Evolutionary conservation across 2,797 vertebrate genomes (phyloP).

Genomic region (Pangasius larnaudii): DNA sequence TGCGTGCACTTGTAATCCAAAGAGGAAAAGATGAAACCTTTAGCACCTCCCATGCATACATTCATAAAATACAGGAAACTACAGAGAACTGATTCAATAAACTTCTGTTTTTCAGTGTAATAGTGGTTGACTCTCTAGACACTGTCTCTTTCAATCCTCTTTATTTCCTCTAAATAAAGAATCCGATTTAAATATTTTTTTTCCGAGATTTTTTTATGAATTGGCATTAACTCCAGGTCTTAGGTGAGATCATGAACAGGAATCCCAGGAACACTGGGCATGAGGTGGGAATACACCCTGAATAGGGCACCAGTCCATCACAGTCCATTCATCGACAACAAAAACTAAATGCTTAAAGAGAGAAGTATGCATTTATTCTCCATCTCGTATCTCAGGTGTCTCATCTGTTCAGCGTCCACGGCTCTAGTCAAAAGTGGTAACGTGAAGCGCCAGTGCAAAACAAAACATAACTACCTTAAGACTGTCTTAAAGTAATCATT

Average conservation of each 20-base stretch:
- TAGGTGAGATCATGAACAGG: neutral
- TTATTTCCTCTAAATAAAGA: no score
- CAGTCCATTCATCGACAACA: neutral
- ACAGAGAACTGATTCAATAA: neutral
- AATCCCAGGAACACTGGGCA: neutral
- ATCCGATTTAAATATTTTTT: neutral
- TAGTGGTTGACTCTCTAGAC: neutral
- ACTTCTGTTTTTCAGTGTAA: neutral
- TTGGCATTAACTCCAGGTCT: neutral
- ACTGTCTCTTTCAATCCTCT: neutral
- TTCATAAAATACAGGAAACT: neutral
- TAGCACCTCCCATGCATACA: neutral
- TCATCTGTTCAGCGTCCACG: neutral
- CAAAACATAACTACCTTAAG: neutral
- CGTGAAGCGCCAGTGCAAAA: neutral
- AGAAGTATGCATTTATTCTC: neutral
- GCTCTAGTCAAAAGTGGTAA: neutral
- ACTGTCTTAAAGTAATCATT: neutral
- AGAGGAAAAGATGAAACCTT: neutral
- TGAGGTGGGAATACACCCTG: neutral
- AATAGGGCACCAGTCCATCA: neutral
- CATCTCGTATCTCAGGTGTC: neutral
- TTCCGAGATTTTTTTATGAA: neutral
- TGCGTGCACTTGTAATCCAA: neutral
- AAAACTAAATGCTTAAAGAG: neutral